phyloP scores from a whole-genome alignment of 1,140 invertebrate genomes.

The Archivesica marissinica region DNA sequence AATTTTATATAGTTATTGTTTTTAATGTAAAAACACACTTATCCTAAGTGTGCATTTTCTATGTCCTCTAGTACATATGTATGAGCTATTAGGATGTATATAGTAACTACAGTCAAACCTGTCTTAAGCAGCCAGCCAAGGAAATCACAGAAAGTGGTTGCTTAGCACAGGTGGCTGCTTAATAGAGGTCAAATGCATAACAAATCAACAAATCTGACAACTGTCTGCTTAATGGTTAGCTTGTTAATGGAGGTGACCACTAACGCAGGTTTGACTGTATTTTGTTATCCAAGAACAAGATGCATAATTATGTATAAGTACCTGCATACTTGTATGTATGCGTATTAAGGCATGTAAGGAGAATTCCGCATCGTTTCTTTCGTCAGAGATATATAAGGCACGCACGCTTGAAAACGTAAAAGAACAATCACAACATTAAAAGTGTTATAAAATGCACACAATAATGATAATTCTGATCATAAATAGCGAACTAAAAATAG shows the following conservation, averaged over 20 bases:
- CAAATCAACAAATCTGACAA: too few relatives aligned
- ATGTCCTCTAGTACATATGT: too few relatives aligned
- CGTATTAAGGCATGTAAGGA: slow-evolving; percentile 71
- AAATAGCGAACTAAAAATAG: background rate
- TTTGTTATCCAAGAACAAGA: background rate
- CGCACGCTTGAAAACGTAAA: slow-evolving; percentile 66
- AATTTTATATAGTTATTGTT: too few relatives aligned
- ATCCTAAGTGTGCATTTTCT: too few relatives aligned
- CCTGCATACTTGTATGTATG: slow-evolving; percentile 33
- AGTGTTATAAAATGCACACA: background rate
- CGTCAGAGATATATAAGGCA: slow-evolving; percentile 63
- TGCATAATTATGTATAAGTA: slow-evolving; percentile 6
- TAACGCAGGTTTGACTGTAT: background rate
- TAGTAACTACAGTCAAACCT: too few relatives aligned
- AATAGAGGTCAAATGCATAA: too few relatives aligned
- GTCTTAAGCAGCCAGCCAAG: too few relatives aligned
- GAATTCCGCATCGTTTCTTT: slow-evolving; percentile 66
- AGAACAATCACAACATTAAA: background rate
- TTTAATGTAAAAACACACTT: too few relatives aligned
- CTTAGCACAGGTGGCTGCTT: too few relatives aligned
- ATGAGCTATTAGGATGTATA: too few relatives aligned
- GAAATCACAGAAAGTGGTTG: too few relatives aligned
- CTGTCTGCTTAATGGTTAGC: background rate
- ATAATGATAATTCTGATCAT: background rate
- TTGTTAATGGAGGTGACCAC: background rate